Evolutionary conservation across 2,113 vertebrate species (phyloP), one percentile per base, ranked within the genome.

Genomic region (Emydocephalus ijimae): DNA sequence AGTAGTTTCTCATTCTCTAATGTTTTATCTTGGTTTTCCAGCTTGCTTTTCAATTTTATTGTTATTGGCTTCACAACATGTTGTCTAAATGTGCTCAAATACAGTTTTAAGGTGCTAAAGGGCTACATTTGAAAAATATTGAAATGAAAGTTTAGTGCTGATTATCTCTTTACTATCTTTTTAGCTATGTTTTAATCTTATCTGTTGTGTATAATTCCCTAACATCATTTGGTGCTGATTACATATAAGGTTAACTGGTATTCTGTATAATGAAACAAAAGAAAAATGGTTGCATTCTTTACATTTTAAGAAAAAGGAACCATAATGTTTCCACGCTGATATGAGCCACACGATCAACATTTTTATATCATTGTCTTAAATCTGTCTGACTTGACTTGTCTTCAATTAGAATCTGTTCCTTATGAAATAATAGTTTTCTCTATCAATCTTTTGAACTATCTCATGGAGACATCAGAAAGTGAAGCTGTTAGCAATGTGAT

Each of bases 21-120:
- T 56, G 0, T 9, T 59, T 91, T 91, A 92, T 81, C 93, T 92
- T 94, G 91, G 92, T 81, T 34, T 20, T 87, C 50, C 86, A 26
- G 89, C 92, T 92, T 94, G 50, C 89, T 74, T 93, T 91, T 87
- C n/a, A 43, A 86, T 95, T 92, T 94, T 89, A 93, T 54, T 61
- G 89, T 56, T 50, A 81, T 52, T 39, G 55, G 20, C 59, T 93
- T 69, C 54, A 94, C 95, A 81, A 61, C 29, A 50, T 10, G 87
- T 74, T 45, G 74, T 90, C 87, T 54, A 61, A 61, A 61, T 61
- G 59, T 61, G 26, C 10, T 64, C 26, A 64, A 45, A 89, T 64
- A 87, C 92, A 92, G 94, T 92, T 90, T 50, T 2, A 55, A 55
- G n/a, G 29, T 29, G 15, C 21, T 54, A 55, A 85, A 87, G 39